A percentile compares a stretch with the other conserved stretches of the same genome.
Evolutionary conservation across 2,113 vertebrate genomes (phyloP).

Genomic region (Alectura lathami): DNA sequence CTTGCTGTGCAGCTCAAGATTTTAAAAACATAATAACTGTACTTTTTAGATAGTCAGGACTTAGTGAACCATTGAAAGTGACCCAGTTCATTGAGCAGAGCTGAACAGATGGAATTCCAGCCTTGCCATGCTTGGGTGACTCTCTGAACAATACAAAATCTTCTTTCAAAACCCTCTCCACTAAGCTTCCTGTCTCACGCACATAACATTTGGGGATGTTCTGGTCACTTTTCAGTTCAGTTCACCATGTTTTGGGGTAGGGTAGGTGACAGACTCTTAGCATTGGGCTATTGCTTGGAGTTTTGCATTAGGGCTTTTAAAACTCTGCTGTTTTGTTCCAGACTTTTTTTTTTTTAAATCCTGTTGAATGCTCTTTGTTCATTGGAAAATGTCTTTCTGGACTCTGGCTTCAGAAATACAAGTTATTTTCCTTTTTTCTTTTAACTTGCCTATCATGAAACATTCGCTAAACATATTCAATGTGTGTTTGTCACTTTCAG

Average conservation of each 20-base stretch:
- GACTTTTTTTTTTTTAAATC: too few relatives aligned
- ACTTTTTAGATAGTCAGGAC: conserved; percentile 82
- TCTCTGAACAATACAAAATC: conserved; percentile 73
- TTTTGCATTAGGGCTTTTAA: not conserved
- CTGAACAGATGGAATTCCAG: conserved; percentile 83
- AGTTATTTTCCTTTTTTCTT: not conserved
- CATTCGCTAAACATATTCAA: not conserved
- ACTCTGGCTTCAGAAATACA: not conserved
- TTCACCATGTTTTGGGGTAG: not conserved
- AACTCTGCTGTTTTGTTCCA: not conserved
- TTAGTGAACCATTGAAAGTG: conserved; percentile 80
- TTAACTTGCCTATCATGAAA: not conserved
- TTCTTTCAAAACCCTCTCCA: conserved; percentile 61
- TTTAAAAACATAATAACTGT: conserved; percentile 80
- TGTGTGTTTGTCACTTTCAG: not conserved
- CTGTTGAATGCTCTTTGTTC: not conserved
- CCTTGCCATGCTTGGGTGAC: conserved; percentile 56
- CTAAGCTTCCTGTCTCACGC: conserved; percentile 38
- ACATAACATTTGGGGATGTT: conserved; percentile 23
- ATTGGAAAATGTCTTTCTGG: not conserved
- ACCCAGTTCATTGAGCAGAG: conserved; percentile 80
- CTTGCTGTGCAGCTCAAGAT: conserved; percentile 65
- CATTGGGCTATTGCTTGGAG: not conserved
- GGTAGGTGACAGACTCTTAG: not conserved
- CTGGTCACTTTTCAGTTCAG: conserved; percentile 35